Evolutionary conservation across 2,888 invertebrate genomes (phyloP), one percentile per base, ranked within the genome.

Genomic region (Geotrupes spiniger): DNA sequence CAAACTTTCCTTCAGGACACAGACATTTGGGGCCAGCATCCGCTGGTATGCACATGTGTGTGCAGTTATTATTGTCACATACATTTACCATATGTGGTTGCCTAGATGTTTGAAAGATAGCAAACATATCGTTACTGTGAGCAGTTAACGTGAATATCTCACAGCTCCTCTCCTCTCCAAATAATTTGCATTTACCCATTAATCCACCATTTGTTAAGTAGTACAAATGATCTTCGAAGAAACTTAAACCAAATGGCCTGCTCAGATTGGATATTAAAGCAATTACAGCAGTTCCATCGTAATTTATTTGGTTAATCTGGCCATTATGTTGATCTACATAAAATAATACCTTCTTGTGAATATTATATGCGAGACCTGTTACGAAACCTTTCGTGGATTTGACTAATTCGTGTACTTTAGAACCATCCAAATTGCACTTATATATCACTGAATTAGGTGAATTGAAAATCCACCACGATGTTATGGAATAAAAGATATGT

Each of bases 151-250:
- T 68, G 51, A 78, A 72, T 1, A 66, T 61, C 9, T 46, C 44
- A 36, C 52, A 49, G 1, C 58, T 61, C 21, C 69, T 72, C 4
- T 64, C 49, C 16, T 68, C 53, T 0, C 78, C 82, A 54, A 75
- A 81, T 26, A 84, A 69, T n/a, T 72, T 71, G 61, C 84, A 87
- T 46, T 80, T 82, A 11, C 74, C 74, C 21, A 87, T 72, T 14
- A 77, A 76, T 36, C 78, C 78, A 1, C 77, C 77, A 1, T 75
- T 73, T 2, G 76, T 77, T 0, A 83, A 69, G 77, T 87, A 90
- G 70, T 87, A 93, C 1, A 92, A 73, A 54, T 84, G 76, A 67
- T 89, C 86, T 65, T 90, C 90, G 66, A 85, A 87, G 33, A 91
- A 74, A 3, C 80, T 81, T 14, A 92, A 68, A 0, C 83, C 82